Percentiles rank a stretch among this genome's conserved stretches.
These are phyloP conservation scores for Octopus bimaculoides DNA, from an alignment of 1,140 invertebrate genomes.

Conservation along the genomic window DNA sequence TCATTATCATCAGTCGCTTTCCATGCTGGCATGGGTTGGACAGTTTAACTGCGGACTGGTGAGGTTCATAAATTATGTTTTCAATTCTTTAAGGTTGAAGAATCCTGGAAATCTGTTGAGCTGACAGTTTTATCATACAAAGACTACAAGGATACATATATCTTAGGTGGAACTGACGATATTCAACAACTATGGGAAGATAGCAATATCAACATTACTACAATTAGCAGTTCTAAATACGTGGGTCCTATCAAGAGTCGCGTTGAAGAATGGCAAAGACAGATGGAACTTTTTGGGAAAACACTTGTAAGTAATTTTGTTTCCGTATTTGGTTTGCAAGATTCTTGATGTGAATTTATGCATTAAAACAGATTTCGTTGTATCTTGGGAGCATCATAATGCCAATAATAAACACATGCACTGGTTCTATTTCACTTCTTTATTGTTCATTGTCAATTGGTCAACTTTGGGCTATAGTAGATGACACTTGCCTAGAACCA, in stretches of 20 bases:
- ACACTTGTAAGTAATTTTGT: constrained; percentile 65
- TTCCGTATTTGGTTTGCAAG: too few relatives aligned
- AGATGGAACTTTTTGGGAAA: constrained; percentile 72
- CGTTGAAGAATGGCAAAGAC: constrained; percentile 76
- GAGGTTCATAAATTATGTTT: background rate
- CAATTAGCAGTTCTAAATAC: constrained; percentile 78
- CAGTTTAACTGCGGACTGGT: too few relatives aligned
- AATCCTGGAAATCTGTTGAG: constrained; percentile 57
- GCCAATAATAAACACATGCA: too few relatives aligned
- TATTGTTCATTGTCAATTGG: too few relatives aligned
- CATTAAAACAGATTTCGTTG: too few relatives aligned
- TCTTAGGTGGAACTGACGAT: constrained; percentile 79
- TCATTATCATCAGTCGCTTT: background rate
- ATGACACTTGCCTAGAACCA: too few relatives aligned
- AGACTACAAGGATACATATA: constrained; percentile 73
- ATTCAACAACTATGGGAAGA: constrained; percentile 79
- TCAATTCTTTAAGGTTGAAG: constrained; percentile 48
- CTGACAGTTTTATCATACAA: constrained; percentile 56
- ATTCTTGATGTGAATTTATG: too few relatives aligned
- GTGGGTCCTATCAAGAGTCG: constrained; percentile 76
- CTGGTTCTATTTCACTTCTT: too few relatives aligned
- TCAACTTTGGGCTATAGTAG: too few relatives aligned
- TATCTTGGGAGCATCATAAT: too few relatives aligned
- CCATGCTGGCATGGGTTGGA: too few relatives aligned
- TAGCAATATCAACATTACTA: constrained; percentile 80